Conservation (phyloP, 1,140 invertebrate species). For the Pteromalus puparum region DNA sequence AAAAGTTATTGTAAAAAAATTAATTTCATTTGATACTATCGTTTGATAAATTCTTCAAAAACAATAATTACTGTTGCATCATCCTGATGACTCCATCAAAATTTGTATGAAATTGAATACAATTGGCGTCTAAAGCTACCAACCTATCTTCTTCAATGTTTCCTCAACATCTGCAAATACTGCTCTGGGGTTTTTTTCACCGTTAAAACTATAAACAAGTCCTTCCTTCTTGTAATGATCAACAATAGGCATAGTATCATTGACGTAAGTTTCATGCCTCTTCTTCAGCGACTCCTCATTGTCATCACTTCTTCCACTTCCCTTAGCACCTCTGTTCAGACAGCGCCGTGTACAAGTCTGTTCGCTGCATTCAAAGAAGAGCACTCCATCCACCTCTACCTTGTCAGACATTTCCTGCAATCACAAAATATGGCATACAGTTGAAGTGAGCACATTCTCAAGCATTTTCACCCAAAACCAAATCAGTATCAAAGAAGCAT, state of each 20-base stretch:
- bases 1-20: constrained; percentile 42
- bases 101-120: constrained; percentile 45
- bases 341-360: constrained; percentile 91
- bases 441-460: not conserved
- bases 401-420: constrained; percentile 87
- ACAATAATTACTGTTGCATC: constrained; percentile 34
- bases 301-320: constrained; percentile 96
- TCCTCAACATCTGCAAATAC: constrained; percentile 81
- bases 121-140: constrained; percentile 59
- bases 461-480: not conserved
- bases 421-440: not conserved
- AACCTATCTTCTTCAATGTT: constrained; percentile 71
- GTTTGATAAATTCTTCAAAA: constrained; percentile 40
- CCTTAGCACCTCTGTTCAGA: constrained; percentile 88
- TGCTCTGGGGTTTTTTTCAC: constrained; percentile 80
- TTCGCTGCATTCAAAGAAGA: constrained; percentile 94
- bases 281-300: constrained; percentile 94
- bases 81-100: constrained; percentile 25
- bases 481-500: not conserved
- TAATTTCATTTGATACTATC: constrained; percentile 23
- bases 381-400: constrained; percentile 89
- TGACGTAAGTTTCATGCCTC: constrained; percentile 92
- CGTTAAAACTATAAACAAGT: constrained; percentile 88
- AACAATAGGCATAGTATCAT: constrained; percentile 96
- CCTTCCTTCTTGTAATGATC: constrained; percentile 85